phyloP scores from a whole-genome alignment of 53 echinoderm and acorn worm species.

The Stichopus horrens region DNA sequence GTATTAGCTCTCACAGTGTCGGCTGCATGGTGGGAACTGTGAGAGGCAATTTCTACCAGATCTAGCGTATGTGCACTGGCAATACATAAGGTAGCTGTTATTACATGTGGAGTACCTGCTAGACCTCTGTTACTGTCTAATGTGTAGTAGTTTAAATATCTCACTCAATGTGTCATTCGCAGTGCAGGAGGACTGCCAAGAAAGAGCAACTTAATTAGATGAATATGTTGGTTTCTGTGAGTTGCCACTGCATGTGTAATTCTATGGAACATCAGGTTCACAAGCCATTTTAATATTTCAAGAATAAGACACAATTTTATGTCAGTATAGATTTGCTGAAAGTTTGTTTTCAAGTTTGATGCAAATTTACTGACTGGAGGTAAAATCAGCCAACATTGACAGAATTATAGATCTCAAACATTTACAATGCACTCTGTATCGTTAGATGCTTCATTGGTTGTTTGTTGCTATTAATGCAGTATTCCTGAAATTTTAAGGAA shows the following conservation, averaged over 20 bases:
- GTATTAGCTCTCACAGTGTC: background rate
- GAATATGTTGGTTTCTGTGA: constrained; percentile 39
- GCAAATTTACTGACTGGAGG: too few species aligned
- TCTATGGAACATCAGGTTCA: background rate
- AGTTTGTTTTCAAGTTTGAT: too few species aligned
- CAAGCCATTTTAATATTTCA: background rate
- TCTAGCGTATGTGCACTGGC: too few species aligned
- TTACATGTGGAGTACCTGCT: constrained; percentile 21
- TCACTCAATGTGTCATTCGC: constrained; percentile 20
- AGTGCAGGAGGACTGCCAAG: background rate
- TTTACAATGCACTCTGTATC: too few species aligned
- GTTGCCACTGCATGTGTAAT: background rate
- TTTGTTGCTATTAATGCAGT: too few species aligned
- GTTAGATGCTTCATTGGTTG: too few species aligned
- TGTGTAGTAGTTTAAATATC: constrained; percentile 31
- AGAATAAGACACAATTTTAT: too few species aligned
- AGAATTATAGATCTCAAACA: too few species aligned
- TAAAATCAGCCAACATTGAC: too few species aligned
- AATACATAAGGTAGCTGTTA: background rate
- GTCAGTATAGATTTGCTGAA: too few species aligned
- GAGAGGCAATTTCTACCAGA: too few species aligned
- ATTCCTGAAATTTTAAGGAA: too few species aligned
- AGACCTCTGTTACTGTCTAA: constrained; percentile 16
- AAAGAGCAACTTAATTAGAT: constrained; percentile 44
- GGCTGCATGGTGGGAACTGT: background rate